These are phyloP conservation scores for Nylanderia fulva DNA, from an alignment of 1,140 invertebrate genomes.

Conservation along the genomic window DNA sequence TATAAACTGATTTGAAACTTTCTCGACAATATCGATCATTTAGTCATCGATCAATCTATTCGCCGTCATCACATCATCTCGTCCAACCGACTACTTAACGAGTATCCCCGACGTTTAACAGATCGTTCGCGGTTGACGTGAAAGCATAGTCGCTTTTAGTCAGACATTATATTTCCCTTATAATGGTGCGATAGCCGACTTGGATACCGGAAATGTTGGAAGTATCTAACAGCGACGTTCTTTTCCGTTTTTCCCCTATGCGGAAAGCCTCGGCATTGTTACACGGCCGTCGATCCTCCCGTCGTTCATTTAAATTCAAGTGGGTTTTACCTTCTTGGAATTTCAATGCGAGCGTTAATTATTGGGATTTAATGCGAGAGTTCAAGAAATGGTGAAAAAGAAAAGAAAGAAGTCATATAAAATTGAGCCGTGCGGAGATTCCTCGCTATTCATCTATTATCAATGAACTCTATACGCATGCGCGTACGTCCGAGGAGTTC, in stretches of 20 bases:
- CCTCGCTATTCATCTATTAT: neutral
- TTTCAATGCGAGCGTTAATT: slow-evolving; percentile 47
- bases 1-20: neutral
- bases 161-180: slow-evolving; percentile 31
- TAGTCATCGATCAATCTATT: neutral
- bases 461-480: neutral
- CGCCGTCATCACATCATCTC: slow-evolving; percentile 34
- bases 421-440: neutral
- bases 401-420: slow-evolving; percentile 1
- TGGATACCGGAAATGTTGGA: slow-evolving; percentile 43
- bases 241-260: slow-evolving; percentile 31
- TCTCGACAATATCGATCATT: neutral
- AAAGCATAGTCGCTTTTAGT: slow-evolving; percentile 40
- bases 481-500: neutral
- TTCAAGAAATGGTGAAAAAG: slow-evolving; percentile 9
- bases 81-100: neutral
- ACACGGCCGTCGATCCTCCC: neutral
- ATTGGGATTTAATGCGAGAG: slow-evolving; percentile 13
- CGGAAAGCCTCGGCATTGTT: slow-evolving; percentile 3
- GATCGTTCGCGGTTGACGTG: slow-evolving; percentile 21
- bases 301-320: slow-evolving; percentile 35
- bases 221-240: slow-evolving; percentile 20
- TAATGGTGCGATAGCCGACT: neutral
- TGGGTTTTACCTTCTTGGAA: slow-evolving; percentile 19
- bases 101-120: slow-evolving; percentile 27